Evolutionary conservation across 2,888 invertebrate genomes (phyloP), one percentile per base, ranked within the genome.

Genomic region (Luffia ferchaultella): DNA sequence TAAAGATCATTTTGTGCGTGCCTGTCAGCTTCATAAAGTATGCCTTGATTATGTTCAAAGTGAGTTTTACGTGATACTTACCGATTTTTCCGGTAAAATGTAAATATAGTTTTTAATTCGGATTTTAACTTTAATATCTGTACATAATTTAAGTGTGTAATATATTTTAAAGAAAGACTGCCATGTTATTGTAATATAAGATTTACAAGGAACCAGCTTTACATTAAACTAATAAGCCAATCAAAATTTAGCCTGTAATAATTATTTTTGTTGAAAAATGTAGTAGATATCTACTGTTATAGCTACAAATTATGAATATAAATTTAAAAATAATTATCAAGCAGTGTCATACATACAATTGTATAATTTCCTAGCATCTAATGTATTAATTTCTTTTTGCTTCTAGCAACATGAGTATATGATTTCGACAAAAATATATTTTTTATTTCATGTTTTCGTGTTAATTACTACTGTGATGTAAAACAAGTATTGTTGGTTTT

Each of bases 51-150:
- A 68, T 82, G 82, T 80, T 76, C 82, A 78, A 78, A 82, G 73
- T 82, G 82, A 75, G 76, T 64, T 67, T 60, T 82, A 82, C 79
- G 77, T 74, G 79, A 78, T 79, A 78, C 74, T 49, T 82, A 80
- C 82, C 82, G 78, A 80, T 82, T 82, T 66, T 79, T 80, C 68
- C 78, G 82, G 82, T 82, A 83, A 30, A 71, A 64, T 82, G 80
- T 82, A 82, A 61, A 83, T 82, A 79, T 62, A 42, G 3, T 57
- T 69, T 64, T 70, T 69, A 67, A 69, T 69, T 78, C 75, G 75
- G 77, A 76, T 73, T 71, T 65, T 76, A 78, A 69, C 66, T 70
- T 70, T 72, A 73, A 63, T 63, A 40, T 55, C 46, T 83, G 82
- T 83, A 79, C 59, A 80, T 79, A 79, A 48, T 30, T 48, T 42